Conservation (phyloP, 2,888 invertebrate genomes). For the Hanleya hanleyi region DNA sequence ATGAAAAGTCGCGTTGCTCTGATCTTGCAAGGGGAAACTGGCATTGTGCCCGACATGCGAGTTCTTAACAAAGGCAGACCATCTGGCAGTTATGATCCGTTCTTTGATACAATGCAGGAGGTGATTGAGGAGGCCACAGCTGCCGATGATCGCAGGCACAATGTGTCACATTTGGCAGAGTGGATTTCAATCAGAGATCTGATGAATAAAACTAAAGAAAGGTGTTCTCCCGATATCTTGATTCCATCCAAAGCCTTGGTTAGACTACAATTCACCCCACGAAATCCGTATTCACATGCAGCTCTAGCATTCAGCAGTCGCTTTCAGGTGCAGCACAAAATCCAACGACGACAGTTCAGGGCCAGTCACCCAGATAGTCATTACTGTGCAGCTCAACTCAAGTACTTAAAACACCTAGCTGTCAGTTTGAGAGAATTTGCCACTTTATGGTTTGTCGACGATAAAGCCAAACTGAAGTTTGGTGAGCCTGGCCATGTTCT, state of each 20-base stretch:
- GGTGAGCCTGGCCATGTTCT: constrained; percentile 25
- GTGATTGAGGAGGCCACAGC: neutral
- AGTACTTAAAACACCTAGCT: no score
- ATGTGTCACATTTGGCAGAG: neutral
- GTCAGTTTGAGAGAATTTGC: neutral
- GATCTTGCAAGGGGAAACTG: neutral
- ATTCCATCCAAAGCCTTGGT: constrained; percentile 1
- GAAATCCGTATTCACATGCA: constrained; percentile 1
- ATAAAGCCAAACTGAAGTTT: constrained; percentile 35
- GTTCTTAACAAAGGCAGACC: neutral
- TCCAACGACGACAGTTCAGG: neutral
- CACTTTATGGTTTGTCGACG: constrained; percentile 17
- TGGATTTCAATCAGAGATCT: constrained; percentile 4
- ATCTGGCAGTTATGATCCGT: constrained; percentile 6
- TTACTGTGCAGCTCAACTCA: no score
- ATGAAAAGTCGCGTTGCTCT: neutral
- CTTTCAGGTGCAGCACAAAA: neutral
- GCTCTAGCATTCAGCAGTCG: neutral
- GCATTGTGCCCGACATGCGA: neutral
- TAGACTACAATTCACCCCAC: neutral
- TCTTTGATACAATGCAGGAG: neutral
- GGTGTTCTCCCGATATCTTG: neutral
- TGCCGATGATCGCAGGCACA: neutral
- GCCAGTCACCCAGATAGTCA: no score
- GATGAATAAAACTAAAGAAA: neutral